Conservation (phyloP, 2,113 vertebrate genomes). For the Oreamnos americanus region DNA sequence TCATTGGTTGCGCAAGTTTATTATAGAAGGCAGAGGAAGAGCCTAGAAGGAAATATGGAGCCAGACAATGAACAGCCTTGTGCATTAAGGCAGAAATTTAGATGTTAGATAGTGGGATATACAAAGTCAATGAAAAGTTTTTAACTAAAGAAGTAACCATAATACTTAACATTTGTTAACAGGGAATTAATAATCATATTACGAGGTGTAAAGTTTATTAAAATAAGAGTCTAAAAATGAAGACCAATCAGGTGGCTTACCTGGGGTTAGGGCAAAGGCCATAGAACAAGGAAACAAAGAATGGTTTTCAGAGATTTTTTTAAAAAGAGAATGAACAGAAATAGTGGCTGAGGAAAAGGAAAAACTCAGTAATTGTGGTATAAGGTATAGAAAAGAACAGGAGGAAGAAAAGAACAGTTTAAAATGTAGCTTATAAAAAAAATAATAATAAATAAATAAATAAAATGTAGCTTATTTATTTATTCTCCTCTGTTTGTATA, state of each 20-base stretch:
- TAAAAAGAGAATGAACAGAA: not conserved
- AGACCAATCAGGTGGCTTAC: not conserved
- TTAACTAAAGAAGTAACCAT: not conserved
- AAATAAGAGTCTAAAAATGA: not conserved
- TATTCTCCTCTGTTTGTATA: not conserved
- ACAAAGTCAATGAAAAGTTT: not conserved
- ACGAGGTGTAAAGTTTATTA: not conserved
- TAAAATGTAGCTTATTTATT: not conserved
- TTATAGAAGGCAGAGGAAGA: not conserved
- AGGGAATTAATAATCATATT: not conserved
- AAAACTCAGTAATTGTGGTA: not conserved
- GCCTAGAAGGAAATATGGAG: not conserved
- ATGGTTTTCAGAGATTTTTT: not conserved
- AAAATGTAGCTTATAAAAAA: not conserved
- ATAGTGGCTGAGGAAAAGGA: not conserved
- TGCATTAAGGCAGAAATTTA: not conserved
- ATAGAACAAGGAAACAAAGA: not conserved
- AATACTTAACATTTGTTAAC: not conserved
- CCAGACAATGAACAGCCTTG: not conserved
- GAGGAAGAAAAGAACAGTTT: not conserved
- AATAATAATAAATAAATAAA: no score
- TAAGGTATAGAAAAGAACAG: not conserved
- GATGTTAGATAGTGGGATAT: not conserved
- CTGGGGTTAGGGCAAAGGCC: not conserved
- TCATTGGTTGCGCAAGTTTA: not conserved